phyloP scores from a whole-genome alignment of 2,797 vertebrate species.

The Scarus forsteni region DNA sequence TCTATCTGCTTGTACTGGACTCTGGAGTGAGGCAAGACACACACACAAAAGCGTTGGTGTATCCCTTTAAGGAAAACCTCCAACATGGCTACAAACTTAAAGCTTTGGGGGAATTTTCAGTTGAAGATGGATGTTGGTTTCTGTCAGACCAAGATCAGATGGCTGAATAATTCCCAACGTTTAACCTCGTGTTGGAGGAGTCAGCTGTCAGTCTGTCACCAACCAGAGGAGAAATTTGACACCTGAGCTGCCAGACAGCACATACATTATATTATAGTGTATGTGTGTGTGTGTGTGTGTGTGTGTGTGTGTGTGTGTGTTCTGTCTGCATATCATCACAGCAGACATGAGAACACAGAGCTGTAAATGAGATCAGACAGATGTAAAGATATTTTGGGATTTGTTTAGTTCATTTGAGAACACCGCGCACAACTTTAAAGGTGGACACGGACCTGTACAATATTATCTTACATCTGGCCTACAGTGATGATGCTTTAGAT shows the following conservation, averaged over 20 bases:
- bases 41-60: no score
- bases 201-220: slow-evolving; percentile 49
- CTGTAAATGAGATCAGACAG: slow-evolving; percentile 16
- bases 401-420: background rate
- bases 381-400: background rate
- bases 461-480: no score
- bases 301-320: slow-evolving; percentile 11
- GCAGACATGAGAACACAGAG: slow-evolving; percentile 4
- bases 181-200: slow-evolving; percentile 14
- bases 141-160: background rate
- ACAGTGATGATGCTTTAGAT: no score
- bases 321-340: slow-evolving; percentile 5
- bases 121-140: background rate
- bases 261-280: slow-evolving; percentile 5
- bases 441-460: no score
- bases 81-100: no score
- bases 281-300: slow-evolving; percentile 7
- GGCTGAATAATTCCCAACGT: slow-evolving; percentile 2
- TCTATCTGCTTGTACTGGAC: no score
- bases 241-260: slow-evolving; percentile 44
- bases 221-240: slow-evolving; percentile 30
- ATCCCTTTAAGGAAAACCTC: no score
- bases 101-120: background rate
- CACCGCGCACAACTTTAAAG: background rate
- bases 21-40: no score